phyloP scores from a whole-genome alignment of 1,140 invertebrate species.

The Drosophila setifemur region DNA sequence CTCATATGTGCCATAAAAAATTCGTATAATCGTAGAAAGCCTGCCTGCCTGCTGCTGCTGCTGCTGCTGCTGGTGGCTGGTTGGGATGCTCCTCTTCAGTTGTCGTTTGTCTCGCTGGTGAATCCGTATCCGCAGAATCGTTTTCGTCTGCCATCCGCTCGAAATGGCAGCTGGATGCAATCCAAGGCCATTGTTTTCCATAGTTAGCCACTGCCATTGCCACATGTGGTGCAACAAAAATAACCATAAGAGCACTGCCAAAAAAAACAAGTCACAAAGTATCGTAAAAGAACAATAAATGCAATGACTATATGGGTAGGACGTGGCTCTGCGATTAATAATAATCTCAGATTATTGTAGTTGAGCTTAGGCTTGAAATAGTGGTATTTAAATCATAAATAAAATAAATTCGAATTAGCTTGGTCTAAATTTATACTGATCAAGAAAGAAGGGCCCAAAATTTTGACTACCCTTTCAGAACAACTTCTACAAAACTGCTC shows the following conservation, averaged over 20 bases:
- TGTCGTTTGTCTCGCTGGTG: conserved; percentile 48
- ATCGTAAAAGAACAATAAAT: too few species aligned
- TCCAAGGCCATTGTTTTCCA: conserved; percentile 69
- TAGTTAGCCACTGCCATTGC: conserved; percentile 53
- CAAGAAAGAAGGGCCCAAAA: too few species aligned
- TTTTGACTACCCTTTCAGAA: too few species aligned
- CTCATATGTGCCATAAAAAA: conserved; percentile 78
- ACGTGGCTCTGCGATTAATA: too few species aligned
- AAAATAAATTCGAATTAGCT: too few species aligned
- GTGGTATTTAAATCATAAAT: too few species aligned
- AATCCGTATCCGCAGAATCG: conserved; percentile 41
- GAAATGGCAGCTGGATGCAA: conserved; percentile 68
- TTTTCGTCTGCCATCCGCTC: conserved; percentile 40
- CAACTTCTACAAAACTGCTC: too few species aligned
- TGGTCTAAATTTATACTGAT: too few species aligned
- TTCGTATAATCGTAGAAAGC: conserved; percentile 64
- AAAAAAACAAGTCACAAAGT: not conserved
- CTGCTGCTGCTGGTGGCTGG: too few species aligned
- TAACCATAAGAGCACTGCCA: conserved; percentile 21
- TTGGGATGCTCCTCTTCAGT: conserved; percentile 18
- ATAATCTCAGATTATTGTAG: too few species aligned
- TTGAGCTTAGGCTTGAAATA: too few species aligned
- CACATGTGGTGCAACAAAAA: conserved; percentile 31
- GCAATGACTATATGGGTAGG: too few species aligned
- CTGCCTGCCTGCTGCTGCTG: conserved; percentile 7